A percentile compares a stretch with the other conserved stretches of the same genome.
phyloP scores from a whole-genome alignment of 2,888 invertebrate genomes.

The Lasioglossum lativentre region DNA sequence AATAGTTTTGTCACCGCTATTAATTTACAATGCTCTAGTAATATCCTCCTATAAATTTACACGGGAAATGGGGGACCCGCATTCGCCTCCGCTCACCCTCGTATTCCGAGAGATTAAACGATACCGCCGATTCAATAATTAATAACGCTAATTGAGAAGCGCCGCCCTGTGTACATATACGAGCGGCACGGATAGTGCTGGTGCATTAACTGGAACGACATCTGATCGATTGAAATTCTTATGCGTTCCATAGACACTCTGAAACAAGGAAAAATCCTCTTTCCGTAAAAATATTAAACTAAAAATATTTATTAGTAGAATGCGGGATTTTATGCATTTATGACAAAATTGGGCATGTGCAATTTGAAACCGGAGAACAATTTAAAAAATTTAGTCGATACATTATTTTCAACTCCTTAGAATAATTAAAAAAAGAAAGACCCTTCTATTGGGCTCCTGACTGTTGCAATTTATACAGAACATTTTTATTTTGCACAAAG shows the following conservation, averaged over 20 bases:
- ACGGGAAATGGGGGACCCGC: neutral
- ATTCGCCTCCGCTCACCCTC: neutral
- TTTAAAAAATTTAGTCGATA: too few species aligned
- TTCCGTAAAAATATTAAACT: neutral
- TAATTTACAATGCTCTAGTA: constrained; percentile 51
- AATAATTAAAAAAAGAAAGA: too few species aligned
- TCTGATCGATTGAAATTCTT: neutral
- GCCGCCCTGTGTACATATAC: neutral
- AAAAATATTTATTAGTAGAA: too few species aligned
- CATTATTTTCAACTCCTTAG: too few species aligned
- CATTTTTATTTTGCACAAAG: too few species aligned
- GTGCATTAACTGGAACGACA: neutral
- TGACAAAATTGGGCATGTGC: too few species aligned
- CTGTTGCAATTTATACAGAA: too few species aligned
- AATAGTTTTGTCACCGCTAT: constrained; percentile 57
- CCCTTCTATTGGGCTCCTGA: too few species aligned
- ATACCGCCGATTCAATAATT: constrained; percentile 18
- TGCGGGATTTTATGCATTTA: too few species aligned
- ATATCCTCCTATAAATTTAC: constrained; percentile 47
- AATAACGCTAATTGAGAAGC: constrained; percentile 23
- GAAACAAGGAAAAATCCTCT: neutral
- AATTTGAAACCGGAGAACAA: too few species aligned
- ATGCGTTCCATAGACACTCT: neutral
- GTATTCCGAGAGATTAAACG: constrained; percentile 41
- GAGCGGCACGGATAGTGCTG: neutral